Percentiles rank a stretch among this genome's conserved stretches.
Evolutionary conservation across 2,888 invertebrate species (phyloP).

Genomic region (Heliconius charithonia): DNA sequence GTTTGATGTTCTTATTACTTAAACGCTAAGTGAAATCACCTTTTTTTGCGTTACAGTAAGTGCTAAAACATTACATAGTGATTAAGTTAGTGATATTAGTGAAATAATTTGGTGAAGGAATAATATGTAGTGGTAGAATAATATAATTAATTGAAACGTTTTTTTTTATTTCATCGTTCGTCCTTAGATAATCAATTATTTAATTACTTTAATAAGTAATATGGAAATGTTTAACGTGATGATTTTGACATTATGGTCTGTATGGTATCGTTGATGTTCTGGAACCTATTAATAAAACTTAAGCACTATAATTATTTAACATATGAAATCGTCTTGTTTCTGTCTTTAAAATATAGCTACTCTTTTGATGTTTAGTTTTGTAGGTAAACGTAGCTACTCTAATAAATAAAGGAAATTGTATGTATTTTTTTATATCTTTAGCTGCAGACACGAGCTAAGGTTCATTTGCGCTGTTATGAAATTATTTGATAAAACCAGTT

Average conservation of each 20-base stretch:
- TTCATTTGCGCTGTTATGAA: background rate
- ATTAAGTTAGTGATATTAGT: background rate
- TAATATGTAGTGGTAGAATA: background rate
- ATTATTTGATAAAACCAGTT: background rate
- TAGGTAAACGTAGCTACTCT: too few relatives aligned
- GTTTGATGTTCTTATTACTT: slow-evolving; percentile 38
- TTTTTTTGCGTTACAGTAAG: slow-evolving; percentile 2
- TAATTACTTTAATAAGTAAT: background rate
- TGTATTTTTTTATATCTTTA: background rate
- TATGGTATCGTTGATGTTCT: too few relatives aligned
- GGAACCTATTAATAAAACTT: background rate
- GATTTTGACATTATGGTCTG: too few relatives aligned
- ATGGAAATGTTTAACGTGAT: background rate
- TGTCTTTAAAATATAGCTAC: background rate
- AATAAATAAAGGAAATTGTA: too few relatives aligned
- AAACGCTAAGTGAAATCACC: slow-evolving; percentile 23
- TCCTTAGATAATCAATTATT: background rate
- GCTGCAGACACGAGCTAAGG: background rate
- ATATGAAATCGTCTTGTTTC: too few relatives aligned
- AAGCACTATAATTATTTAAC: too few relatives aligned
- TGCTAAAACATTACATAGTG: background rate
- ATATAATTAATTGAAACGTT: background rate
- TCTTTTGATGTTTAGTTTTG: background rate
- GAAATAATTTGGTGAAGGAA: background rate
- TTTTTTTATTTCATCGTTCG: background rate